Evolutionary conservation across 2,888 invertebrate genomes (phyloP).

Genomic region (Tachina grossa): DNA sequence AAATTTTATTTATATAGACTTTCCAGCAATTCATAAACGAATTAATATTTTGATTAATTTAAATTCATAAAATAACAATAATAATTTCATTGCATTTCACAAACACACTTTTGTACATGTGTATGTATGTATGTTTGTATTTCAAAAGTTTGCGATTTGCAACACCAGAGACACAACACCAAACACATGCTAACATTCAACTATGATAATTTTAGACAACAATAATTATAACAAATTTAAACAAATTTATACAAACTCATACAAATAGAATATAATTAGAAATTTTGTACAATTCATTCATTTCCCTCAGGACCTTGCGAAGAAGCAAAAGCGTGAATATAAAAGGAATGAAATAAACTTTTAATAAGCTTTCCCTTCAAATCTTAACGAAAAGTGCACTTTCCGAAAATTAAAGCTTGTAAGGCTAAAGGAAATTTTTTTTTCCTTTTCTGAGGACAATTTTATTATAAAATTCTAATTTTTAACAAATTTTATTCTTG

Average conservation of each 20-base stretch:
- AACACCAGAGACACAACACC: neutral
- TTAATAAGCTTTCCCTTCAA: too few species aligned
- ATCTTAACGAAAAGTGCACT: too few species aligned
- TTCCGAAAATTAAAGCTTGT: too few species aligned
- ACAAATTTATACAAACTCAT: neutral
- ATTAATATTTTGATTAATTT: constrained; percentile 10
- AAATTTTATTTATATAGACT: neutral
- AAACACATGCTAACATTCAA: neutral
- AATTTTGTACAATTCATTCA: neutral
- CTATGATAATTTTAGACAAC: neutral
- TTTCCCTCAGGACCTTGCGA: neutral
- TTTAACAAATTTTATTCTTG: neutral
- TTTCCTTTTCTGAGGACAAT: too few species aligned
- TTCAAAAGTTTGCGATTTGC: neutral
- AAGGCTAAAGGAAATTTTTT: too few species aligned
- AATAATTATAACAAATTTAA: constrained; percentile 3
- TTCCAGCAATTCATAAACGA: neutral
- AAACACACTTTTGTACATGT: too few species aligned
- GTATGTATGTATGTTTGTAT: too few species aligned
- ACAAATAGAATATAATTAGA: neutral
- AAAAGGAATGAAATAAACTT: too few species aligned
- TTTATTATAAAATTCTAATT: neutral
- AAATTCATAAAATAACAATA: constrained; percentile 9
- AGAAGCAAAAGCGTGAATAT: neutral
- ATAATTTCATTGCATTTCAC: neutral